Percentiles rank a stretch among this genome's conserved stretches.
Conservation (phyloP, 1,140 invertebrate genomes). For the Drosophila sproati region DNA sequence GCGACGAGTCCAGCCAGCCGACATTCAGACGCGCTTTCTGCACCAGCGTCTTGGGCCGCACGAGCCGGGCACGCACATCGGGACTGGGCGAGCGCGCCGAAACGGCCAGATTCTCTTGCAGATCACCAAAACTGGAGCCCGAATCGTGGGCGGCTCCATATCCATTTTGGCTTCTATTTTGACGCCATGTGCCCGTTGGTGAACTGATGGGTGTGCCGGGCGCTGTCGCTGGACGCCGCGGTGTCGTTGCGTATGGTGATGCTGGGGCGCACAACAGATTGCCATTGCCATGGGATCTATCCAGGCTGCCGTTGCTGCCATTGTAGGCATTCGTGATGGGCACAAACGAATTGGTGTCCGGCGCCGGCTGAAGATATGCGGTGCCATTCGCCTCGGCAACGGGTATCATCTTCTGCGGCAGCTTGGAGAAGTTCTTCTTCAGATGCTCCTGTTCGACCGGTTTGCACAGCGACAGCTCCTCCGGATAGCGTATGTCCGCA, state of each 20-base stretch:
- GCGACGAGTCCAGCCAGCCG: conserved; percentile 98
- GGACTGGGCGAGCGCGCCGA: conserved; percentile 91
- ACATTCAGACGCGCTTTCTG: conserved; percentile 98
- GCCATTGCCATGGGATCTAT: conserved; percentile 86
- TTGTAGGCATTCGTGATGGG: conserved; percentile 87
- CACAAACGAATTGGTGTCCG: conserved; percentile 95
- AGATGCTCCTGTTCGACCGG: conserved; percentile 93
- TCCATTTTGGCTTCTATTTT: conserved; percentile 62
- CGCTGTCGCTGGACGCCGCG: conserved; percentile 89
- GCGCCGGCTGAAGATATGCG: conserved; percentile 85
- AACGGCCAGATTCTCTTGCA: conserved; percentile 92
- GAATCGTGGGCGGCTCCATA: conserved; percentile 75
- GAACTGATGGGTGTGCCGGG: conserved; percentile 89
- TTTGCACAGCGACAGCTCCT: conserved; percentile 97
- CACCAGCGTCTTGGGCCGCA: conserved; percentile 94
- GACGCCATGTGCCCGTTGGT: conserved; percentile 85
- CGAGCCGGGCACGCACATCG: conserved; percentile 90
- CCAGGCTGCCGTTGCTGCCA: conserved; percentile 90
- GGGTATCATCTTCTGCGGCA: conserved; percentile 87
- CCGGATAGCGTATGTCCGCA: conserved; percentile 97
- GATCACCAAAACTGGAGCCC: conserved; percentile 87
- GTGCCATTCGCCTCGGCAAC: conserved; percentile 83
- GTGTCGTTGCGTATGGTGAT: conserved; percentile 77
- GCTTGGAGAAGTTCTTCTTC: conserved; percentile 94
- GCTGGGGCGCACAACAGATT: conserved; percentile 79